Evolutionary conservation across 2,888 invertebrate species (phyloP).

Genomic region (Orgyia antiqua): DNA sequence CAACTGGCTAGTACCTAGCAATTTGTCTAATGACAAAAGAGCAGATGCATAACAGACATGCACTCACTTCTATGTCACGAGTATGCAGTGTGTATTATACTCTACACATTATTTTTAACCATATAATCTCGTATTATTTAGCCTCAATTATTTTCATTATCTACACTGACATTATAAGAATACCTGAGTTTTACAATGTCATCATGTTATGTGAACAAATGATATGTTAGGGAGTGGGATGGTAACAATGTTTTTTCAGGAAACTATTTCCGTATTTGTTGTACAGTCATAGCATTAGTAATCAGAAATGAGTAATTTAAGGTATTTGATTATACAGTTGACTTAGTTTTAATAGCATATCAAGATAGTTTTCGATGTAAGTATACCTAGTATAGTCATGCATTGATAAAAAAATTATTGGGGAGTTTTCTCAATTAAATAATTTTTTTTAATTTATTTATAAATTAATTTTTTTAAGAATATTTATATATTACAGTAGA

Average conservation of each 20-base stretch:
- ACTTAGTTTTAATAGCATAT: conserved; percentile 2
- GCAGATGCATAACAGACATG: too few relatives aligned
- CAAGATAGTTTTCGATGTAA: too few relatives aligned
- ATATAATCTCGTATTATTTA: conserved; percentile 73
- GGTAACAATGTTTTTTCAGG: conserved; percentile 43
- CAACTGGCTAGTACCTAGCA: too few relatives aligned
- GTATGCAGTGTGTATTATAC: too few relatives aligned
- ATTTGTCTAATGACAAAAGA: too few relatives aligned
- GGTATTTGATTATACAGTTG: conserved; percentile 12
- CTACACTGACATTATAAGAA: conserved; percentile 62
- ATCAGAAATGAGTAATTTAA: conserved; percentile 23
- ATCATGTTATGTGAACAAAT: conserved; percentile 58
- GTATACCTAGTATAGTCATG: too few relatives aligned
- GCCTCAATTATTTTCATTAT: conserved; percentile 73
- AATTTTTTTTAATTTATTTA: too few relatives aligned
- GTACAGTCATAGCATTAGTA: conserved; percentile 25
- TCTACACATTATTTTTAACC: conserved; percentile 70
- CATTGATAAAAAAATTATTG: too few relatives aligned
- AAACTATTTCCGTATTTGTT: conserved; percentile 46
- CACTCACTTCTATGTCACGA: too few relatives aligned
- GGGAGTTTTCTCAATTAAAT: too few relatives aligned
- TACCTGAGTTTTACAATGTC: conserved; percentile 68
- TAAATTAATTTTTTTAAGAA: too few relatives aligned
- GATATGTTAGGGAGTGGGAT: conserved; percentile 54
- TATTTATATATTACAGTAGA: too few relatives aligned